A percentile compares a stretch with the other conserved stretches of the same genome.
These are phyloP conservation scores for Acrobasis suavella DNA, from an alignment of 2,888 invertebrate genomes.

Conservation along the genomic window DNA sequence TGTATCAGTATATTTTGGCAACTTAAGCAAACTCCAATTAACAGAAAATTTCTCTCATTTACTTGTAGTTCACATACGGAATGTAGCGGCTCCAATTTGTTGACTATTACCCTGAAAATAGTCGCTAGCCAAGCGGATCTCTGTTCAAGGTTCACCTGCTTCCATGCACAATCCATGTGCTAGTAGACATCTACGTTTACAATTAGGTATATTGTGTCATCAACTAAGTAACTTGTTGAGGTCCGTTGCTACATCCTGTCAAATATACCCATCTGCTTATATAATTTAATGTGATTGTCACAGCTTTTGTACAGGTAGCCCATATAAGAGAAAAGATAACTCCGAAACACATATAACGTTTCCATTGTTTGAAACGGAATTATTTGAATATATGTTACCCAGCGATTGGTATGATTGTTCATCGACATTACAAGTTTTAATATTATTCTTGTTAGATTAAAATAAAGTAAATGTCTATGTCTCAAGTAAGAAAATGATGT, in stretches of 20 bases:
- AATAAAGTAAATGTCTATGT: constrained; percentile 16
- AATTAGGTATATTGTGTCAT: constrained; percentile 3
- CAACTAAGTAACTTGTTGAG: neutral
- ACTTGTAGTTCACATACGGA: constrained; percentile 9
- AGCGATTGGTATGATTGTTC: no score
- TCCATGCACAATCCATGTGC: constrained; percentile 7
- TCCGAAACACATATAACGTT: no score
- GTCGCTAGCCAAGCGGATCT: constrained; percentile 24
- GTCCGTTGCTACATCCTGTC: no score
- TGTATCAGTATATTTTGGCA: neutral
- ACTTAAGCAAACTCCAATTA: neutral
- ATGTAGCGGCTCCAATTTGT: constrained; percentile 19
- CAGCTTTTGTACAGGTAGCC: no score
- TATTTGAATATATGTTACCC: neutral
- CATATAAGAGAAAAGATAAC: no score
- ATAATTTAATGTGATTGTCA: no score
- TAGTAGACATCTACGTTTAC: neutral
- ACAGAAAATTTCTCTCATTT: neutral
- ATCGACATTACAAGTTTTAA: no score
- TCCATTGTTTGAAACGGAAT: no score
- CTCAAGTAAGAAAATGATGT: constrained; percentile 45
- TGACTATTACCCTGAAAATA: constrained; percentile 20
- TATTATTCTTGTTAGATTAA: no score
- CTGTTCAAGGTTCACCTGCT: constrained; percentile 18
- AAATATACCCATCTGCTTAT: no score